Evolutionary conservation across 2,797 vertebrate species (phyloP).

Genomic region (Peromyscus nudipes): DNA sequence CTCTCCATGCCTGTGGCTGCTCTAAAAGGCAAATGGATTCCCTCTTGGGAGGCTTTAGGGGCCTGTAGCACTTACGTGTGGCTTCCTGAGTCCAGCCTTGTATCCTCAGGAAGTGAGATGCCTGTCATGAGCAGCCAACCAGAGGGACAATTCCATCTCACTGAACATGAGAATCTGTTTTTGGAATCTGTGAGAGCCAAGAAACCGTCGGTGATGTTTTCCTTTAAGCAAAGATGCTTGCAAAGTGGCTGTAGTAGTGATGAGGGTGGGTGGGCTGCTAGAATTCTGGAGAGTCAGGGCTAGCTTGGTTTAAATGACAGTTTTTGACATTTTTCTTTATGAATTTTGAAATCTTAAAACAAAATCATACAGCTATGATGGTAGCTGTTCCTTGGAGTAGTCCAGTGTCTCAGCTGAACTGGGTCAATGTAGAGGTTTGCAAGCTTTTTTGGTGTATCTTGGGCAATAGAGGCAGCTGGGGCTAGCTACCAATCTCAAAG

Average conservation of each 20-base stretch:
- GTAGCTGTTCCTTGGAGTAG: not conserved
- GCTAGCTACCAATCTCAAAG: not conserved
- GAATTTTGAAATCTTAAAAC: conserved; percentile 58
- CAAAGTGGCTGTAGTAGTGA: not conserved
- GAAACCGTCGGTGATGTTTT: not conserved
- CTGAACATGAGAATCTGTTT: not conserved
- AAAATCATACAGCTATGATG: conserved; percentile 38
- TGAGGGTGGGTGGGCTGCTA: not conserved
- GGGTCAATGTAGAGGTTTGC: not conserved
- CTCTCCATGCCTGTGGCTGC: not conserved
- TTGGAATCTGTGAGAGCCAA: conserved; percentile 1
- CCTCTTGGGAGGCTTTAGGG: not conserved
- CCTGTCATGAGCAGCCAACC: not conserved
- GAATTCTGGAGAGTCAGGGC: not conserved
- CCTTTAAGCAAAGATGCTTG: conserved; percentile 5
- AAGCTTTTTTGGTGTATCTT: not conserved
- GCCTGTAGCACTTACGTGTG: not conserved
- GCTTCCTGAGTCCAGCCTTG: not conserved
- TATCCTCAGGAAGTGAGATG: not conserved
- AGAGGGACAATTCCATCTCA: not conserved
- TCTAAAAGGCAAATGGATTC: conserved; percentile 20
- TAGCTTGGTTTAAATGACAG: conserved; percentile 39
- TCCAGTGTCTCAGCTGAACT: not conserved
- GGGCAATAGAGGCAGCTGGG: not conserved
- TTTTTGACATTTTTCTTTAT: conserved; percentile 60